Evolutionary conservation across 1,140 invertebrate species (phyloP).

Genomic region (Drosophila elegans): DNA sequence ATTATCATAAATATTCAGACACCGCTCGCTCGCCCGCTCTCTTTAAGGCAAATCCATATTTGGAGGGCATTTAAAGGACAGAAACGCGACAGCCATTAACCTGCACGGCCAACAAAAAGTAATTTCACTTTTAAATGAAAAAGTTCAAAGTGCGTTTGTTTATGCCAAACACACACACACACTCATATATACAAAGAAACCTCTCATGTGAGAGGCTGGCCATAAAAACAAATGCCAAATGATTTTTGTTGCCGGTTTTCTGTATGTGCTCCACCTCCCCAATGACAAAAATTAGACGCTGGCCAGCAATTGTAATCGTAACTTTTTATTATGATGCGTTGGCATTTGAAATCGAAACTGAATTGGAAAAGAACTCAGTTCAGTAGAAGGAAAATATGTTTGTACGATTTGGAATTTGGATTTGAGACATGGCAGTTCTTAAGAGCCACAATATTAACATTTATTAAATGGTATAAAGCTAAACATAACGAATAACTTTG

Average conservation of each 20-base stretch:
- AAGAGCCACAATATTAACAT: too few species aligned
- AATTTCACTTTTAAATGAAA: conserved; percentile 82
- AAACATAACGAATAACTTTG: too few species aligned
- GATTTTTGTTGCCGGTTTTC: conserved; percentile 56
- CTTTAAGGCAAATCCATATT: conserved; percentile 54
- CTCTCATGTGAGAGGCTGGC: conserved; percentile 53
- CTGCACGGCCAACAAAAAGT: conserved; percentile 62
- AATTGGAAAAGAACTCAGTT: conserved; percentile 20
- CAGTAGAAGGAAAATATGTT: neutral
- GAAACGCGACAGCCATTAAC: conserved; percentile 64
- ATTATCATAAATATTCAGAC: conserved; percentile 80
- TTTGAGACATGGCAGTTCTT: too few species aligned
- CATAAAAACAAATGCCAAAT: conserved; percentile 79
- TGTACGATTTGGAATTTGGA: neutral
- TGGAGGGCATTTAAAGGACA: conserved; percentile 76
- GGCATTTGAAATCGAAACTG: conserved; percentile 45
- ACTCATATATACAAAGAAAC: conserved; percentile 16
- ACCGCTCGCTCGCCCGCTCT: conserved; percentile 17
- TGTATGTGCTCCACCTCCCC: conserved; percentile 21
- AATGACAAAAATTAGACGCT: conserved; percentile 63
- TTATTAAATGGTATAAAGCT: too few species aligned
- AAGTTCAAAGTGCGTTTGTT: conserved; percentile 80
- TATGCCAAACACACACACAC: conserved; percentile 27
- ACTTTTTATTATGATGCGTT: conserved; percentile 67
- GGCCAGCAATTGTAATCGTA: conserved; percentile 72